Base-by-base conservation (phyloP, 2,113 vertebrate species). In the Sturnus vulgaris region DNA sequence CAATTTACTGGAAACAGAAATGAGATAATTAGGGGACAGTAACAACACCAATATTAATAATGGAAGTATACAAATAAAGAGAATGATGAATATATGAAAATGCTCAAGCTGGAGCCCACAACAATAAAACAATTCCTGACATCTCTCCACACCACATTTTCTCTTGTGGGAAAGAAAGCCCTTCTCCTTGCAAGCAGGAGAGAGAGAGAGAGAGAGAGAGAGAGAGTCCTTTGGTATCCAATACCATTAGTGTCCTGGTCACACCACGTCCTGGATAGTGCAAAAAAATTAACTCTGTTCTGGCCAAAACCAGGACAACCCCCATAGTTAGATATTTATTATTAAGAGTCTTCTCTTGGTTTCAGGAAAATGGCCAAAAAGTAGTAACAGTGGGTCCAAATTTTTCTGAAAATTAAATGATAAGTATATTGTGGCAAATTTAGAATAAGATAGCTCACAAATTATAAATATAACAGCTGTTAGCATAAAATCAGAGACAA, bases 131-230 rank as follows among this genome's bases (percentile, higher is more conserved):
- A 33, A 21, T n/a, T 46, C 5, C 7, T 10, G 13, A 25, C 5
- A 19, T 33, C 19, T 59, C 10, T 81, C 27, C 19, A 28, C 13
- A 10, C 9, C 24, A 24, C 7, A 8, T 39, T 53, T 89, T 75
- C 28, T 33, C 9, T 17, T 25, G 11, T n/a, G 24, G 11, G 11
- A 46, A 21, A 20, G 33, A 60, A 89, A 24, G 4, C 11, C 15
- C 7, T 46, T 66, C 37, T 50, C 27, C 37, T 39, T 39, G 7
- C 7, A 46, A 53, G 20, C 0, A 40, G 0, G 21, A 5, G 39
- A 40, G 39, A 40, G 39, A 40, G 39, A 12, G 33, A 50, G n/a
- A n/a, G n/a, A n/a, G n/a, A n/a, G 39, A 11, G 39, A 12, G 33
- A 50, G 15, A 30, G 6, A n/a, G 7, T 52, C 39, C 12, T 8